Evolutionary conservation across 2,888 invertebrate species (phyloP).

Genomic region (Chloroclysta siterata): DNA sequence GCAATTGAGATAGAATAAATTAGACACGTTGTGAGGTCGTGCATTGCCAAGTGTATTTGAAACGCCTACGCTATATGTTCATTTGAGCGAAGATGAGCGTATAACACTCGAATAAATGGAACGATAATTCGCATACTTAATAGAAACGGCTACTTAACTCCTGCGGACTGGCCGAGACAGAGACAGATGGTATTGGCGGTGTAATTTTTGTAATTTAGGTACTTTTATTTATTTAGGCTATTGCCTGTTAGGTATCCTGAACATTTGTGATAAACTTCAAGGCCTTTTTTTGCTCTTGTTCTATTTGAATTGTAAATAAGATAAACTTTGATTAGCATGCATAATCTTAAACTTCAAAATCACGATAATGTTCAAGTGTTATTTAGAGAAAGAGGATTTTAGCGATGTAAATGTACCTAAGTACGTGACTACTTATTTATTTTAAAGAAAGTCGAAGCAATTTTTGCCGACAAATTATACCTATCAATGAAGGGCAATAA

Average conservation of each 20-base stretch:
- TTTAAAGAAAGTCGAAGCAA: constrained; percentile 55
- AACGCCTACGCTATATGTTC: constrained; percentile 77
- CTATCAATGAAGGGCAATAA: constrained; percentile 77
- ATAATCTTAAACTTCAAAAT: constrained; percentile 67
- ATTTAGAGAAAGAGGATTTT: constrained; percentile 52
- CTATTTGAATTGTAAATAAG: constrained; percentile 80
- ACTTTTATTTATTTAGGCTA: constrained; percentile 73
- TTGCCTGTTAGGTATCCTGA: constrained; percentile 74
- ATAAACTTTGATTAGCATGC: constrained; percentile 68
- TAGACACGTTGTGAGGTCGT: constrained; percentile 71
- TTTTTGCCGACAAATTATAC: constrained; percentile 55
- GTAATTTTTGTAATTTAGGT: constrained; percentile 55
- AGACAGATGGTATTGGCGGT: constrained; percentile 55
- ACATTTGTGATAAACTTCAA: constrained; percentile 78
- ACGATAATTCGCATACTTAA: constrained; percentile 71
- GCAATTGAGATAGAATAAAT: constrained; percentile 74
- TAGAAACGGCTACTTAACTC: constrained; percentile 68
- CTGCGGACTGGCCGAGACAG: constrained; percentile 63
- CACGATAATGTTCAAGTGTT: constrained; percentile 62
- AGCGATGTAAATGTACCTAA: constrained; percentile 45
- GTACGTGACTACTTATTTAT: constrained; percentile 60
- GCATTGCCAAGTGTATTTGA: constrained; percentile 66
- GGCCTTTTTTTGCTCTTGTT: constrained; percentile 70
- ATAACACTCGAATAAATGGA: constrained; percentile 73
- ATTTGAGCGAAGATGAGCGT: constrained; percentile 78